phyloP scores from a whole-genome alignment of 2,113 vertebrate genomes.

The Xyliphius kryptos region DNA sequence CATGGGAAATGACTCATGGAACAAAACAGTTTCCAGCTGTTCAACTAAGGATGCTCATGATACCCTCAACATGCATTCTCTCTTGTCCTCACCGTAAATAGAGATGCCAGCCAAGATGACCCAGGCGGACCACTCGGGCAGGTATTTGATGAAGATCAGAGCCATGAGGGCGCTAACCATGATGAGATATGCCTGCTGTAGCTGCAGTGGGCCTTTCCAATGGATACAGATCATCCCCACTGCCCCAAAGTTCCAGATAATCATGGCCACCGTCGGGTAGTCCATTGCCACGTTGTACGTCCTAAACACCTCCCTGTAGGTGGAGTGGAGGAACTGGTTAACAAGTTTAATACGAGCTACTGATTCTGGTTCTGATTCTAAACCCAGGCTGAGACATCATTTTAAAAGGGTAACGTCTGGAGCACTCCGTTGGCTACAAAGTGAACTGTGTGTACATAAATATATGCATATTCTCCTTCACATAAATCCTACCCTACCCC shows the following conservation, averaged over 20 bases:
- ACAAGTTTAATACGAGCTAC: too few species aligned
- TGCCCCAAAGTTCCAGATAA: slow-evolving; percentile 95
- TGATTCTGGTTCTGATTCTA: too few species aligned
- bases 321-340: not conserved
- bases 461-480: too few species aligned
- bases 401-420: too few species aligned
- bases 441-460: too few species aligned
- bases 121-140: slow-evolving; percentile 95
- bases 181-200: slow-evolving; percentile 96
- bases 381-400: too few species aligned
- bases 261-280: slow-evolving; percentile 80
- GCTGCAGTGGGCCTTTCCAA: slow-evolving; percentile 79
- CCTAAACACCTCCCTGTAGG: slow-evolving; percentile 83
- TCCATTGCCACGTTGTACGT: slow-evolving; percentile 95
- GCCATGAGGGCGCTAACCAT: slow-evolving; percentile 98
- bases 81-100: slow-evolving; percentile 91
- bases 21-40: too few species aligned
- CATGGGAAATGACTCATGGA: too few species aligned
- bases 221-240: slow-evolving; percentile 98
- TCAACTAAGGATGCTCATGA: too few species aligned
- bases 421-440: too few species aligned
- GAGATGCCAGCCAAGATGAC: slow-evolving; percentile 96
- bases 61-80: too few species aligned
- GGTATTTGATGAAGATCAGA: slow-evolving; percentile 95
- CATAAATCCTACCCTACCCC: too few species aligned